Evolutionary conservation across 2,888 invertebrate genomes (phyloP), one percentile per base, ranked within the genome.

Genomic region (Heliconius erato): DNA sequence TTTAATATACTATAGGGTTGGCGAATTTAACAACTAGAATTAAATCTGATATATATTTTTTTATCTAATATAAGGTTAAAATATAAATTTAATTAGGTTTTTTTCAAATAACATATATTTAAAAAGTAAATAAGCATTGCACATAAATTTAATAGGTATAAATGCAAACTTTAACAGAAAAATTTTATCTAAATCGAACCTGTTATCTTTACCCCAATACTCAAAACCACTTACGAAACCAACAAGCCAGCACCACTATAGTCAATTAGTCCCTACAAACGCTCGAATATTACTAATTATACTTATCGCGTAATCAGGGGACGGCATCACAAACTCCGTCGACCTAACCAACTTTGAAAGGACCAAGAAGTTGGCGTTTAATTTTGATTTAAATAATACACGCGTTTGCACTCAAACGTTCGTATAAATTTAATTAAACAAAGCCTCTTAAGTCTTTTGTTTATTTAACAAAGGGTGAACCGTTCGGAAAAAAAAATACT

Each of bases 321-420:
- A 71, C 35, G 63, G 65, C 77, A 79, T 83, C 72, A 67, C 65
- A 76, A 80, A 44, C 79, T 81, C 79, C 59, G 19, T 35, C 74
- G n/a, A 76, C 71, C 79, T 28, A 28, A 26, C 54, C 40, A 67
- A 78, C 59, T 77, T 82, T 77, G 65, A 71, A 79, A 65, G 68
- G 14, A 67, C 78, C 68, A 32, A 49, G 49, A 72, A 80, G 69
- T 80, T 80, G 76, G 71, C 49, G 65, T 71, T 80, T 79, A 76
- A 71, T 79, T 80, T 78, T 80, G 80, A 80, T 83, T 83, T 67
- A 77, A 63, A 82, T 82, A 76, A 69, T 59, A 44, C 69, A 79
- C 59, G 71, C 69, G 59, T 79, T 79, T 79, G 69, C 79, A 69
- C 54, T 69, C 71, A 72, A 79, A 71, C 35, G 68, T 79, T 28